Evolutionary conservation across 2,797 vertebrate genomes (phyloP).

Genomic region (Lithobates pipiens): DNA sequence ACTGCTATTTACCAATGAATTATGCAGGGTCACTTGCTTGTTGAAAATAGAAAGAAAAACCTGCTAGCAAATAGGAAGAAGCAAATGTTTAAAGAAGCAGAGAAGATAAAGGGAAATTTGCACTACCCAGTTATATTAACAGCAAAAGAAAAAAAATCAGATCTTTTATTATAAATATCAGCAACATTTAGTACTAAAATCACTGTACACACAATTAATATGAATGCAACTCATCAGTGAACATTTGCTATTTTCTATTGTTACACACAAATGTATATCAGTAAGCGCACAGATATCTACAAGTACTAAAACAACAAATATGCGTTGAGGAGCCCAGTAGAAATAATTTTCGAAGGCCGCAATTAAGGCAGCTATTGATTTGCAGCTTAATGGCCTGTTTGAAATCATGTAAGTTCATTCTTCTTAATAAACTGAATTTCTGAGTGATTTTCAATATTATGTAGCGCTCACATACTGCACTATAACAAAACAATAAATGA

Average conservation of each 20-base stretch:
- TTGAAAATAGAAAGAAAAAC: not conserved
- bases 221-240: no score
- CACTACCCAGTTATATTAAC: not conserved
- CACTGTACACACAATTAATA: no score
- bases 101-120: not conserved
- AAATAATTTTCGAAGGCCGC: slow-evolving; percentile 34
- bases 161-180: not conserved
- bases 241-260: not conserved
- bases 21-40: not conserved
- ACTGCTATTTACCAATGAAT: not conserved
- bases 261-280: not conserved
- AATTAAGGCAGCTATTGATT: slow-evolving; percentile 49
- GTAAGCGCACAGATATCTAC: not conserved
- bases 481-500: slow-evolving; percentile 48
- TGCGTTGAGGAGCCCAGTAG: not conserved
- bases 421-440: slow-evolving; percentile 20
- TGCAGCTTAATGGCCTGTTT: slow-evolving; percentile 12
- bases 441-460: slow-evolving; percentile 23
- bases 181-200: not conserved
- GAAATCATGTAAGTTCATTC: slow-evolving; percentile 45
- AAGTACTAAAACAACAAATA: not conserved
- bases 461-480: slow-evolving; percentile 6
- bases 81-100: not conserved
- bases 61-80: not conserved
- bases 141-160: not conserved